Base-by-base conservation (phyloP, 2,113 vertebrate species). In the Holacanthus passer region DNA sequence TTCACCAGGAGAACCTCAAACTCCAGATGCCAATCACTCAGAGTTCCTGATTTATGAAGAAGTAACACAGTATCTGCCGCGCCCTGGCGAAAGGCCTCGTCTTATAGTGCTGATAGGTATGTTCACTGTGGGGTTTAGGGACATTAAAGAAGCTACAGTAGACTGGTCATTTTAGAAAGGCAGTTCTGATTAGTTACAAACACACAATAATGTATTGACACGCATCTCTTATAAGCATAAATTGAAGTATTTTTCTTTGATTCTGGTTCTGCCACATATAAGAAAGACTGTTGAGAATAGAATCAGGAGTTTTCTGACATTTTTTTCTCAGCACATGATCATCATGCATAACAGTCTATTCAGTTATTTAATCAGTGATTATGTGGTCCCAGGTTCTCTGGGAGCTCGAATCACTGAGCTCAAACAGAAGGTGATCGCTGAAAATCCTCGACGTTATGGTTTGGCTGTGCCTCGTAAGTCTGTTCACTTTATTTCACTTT, bases 381-480 rank as follows among this genome's bases (percentile, higher is more conserved):
- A 2, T 52, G 0, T 35, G 32, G 1, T 59, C 55, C 12, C 87
- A 99, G 97, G 97, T 88, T 98, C 96, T 37, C 89, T 98, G 81
- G 98, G 98, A n/a, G 96, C 97, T 85, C 95, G 73, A 20, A 90
- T 97, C 68, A 96, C 96, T 14, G 97, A 99, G 88, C 95, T 99
- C 74, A 99, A 99, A 88, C 98, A 98, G 92, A 98, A 96, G 81
- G 93, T 97, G 79, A 96, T 98, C 41, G 95, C 97, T 1, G 97
- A 98, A 90, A 97, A 97, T 85, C 97, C 97, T 4, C 95, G 96
- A 41, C 95, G 92, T n/a, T 98, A 97, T 0, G 96, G 96, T 0
- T 94, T 97, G 55, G 97, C 98, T 1, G 95, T 99, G 73, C 98
- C 98, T 90, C 97, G 98, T 99, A 93, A 97, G 97, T 96, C 29